Evolutionary conservation across 1,140 invertebrate genomes (phyloP), one percentile per base, ranked within the genome.

Genomic region (Cotesia vestalis): DNA sequence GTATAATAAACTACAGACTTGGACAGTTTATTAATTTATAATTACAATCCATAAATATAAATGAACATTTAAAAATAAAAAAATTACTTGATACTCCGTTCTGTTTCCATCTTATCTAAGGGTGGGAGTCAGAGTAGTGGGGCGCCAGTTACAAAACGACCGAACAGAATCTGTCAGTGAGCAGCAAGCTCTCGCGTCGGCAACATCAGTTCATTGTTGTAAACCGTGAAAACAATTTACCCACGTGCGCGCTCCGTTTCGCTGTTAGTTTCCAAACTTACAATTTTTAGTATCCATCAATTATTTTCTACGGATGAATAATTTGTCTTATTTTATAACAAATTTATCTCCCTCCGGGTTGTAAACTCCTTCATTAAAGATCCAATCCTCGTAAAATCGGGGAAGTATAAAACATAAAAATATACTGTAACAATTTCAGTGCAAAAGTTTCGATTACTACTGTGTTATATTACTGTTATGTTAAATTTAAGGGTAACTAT

Each of bases 101-200:
- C 27, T 27, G 1, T 27, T 27, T 27, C 27, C 3, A 27, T 20
- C 14, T 59, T 40, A 36, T 40, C 46, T 20, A 27, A 40, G 51
- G 36, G 51, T 57, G 52, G 61, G 55, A 40, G 14, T 36, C 63
- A 36, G n/a, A 17, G 20, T 11, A 55, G 64, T 17, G 64, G 46
- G 60, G 66, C 63, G 67, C 8, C 36, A 59, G 14, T 20, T 20
- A 59, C 71, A n/a, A 62, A 51, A 20, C 64, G 14, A 51, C 46
- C 14, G 52, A 67, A 27, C 38, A 46, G 55, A 46, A 57, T 52
- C 68, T 63, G 71, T 73, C 78, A 83, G 81, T 83, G 77, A 78
- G 79, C 80, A 79, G 62, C 79, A 80, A 78, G 81, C 81, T 83
- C 80, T 80, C 68, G 80, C 69, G 73, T 63, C 60, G 75, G 46